A percentile compares a stretch with the other conserved stretches of the same genome.
phyloP scores from a whole-genome alignment of 2,797 vertebrate species.

The Phataginus tricuspis region DNA sequence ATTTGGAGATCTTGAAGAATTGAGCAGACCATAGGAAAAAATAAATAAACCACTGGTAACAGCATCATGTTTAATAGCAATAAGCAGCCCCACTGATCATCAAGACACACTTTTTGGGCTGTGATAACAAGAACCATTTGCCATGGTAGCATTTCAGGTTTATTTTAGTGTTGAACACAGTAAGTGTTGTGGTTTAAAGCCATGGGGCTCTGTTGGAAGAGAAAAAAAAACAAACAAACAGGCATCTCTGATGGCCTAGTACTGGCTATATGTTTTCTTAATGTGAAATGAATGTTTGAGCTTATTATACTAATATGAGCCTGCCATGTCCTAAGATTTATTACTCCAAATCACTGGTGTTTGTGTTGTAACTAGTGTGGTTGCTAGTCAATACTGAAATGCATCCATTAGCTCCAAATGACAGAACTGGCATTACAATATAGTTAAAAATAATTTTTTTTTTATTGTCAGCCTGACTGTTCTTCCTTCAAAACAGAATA shows the following conservation, averaged over 20 bases:
- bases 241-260: conserved; percentile 62
- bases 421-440: conserved; percentile 80
- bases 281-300: conserved; percentile 82
- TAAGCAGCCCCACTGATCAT: conserved; percentile 61
- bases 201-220: conserved; percentile 50
- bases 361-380: conserved; percentile 80
- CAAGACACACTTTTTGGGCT: conserved; percentile 33
- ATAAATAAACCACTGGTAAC: conserved; percentile 18
- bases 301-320: conserved; percentile 80
- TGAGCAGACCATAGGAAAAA: conserved; percentile 53
- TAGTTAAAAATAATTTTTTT: conserved; percentile 76
- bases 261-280: conserved; percentile 75
- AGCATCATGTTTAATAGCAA: conserved; percentile 9
- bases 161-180: conserved; percentile 59
- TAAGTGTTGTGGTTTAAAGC: conserved; percentile 58
- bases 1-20: conserved; percentile 66
- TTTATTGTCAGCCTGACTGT: conserved; percentile 79
- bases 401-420: conserved; percentile 84
- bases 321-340: conserved; percentile 82
- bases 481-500: conserved; percentile 79
- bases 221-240: conserved; percentile 55
- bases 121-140: background rate
- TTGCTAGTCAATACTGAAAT: conserved; percentile 84
- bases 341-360: conserved; percentile 82
- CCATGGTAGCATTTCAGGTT: conserved; percentile 58